Evolutionary conservation across 2,888 invertebrate species (phyloP).

Genomic region (Sinohyriopsis cumingii): DNA sequence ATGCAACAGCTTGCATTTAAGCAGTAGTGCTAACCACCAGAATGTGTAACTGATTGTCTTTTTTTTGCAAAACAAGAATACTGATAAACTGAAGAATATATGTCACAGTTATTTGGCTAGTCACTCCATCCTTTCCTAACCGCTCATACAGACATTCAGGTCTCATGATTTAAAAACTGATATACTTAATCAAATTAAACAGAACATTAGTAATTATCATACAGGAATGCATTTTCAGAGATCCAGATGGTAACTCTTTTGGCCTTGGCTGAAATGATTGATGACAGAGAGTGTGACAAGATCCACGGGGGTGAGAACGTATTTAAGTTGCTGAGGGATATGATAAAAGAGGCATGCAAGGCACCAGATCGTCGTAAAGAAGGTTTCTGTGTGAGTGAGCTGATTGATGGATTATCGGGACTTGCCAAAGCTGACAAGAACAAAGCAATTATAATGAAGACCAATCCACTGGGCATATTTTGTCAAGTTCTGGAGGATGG

Average conservation of each 20-base stretch:
- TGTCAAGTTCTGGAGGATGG: slow-evolving; percentile 30
- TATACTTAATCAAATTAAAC: no score
- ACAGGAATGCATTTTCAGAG: slow-evolving; percentile 29
- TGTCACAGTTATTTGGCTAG: no score
- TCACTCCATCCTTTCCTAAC: no score
- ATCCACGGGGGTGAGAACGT: slow-evolving; percentile 44
- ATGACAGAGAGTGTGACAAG: slow-evolving; percentile 54
- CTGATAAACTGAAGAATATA: no score
- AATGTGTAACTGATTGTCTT: no score
- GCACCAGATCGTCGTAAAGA: slow-evolving; percentile 33
- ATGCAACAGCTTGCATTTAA: no score
- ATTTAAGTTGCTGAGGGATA: slow-evolving; percentile 46
- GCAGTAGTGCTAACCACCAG: no score
- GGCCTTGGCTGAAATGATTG: slow-evolving; percentile 54
- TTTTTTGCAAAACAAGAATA: no score
- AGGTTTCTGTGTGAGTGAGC: slow-evolving; percentile 53
- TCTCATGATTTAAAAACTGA: neutral
- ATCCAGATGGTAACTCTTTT: slow-evolving; percentile 52
- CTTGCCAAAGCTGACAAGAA: slow-evolving; percentile 56
- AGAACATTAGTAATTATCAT: no score
- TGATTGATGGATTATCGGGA: slow-evolving; percentile 51
- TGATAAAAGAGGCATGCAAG: slow-evolving; percentile 33
- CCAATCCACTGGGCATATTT: slow-evolving; percentile 31
- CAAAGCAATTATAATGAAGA: slow-evolving; percentile 47
- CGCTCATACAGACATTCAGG: neutral